These are phyloP conservation scores for Brachirus orientalis DNA, from an alignment of 2,113 vertebrate species.

Conservation along the genomic window DNA sequence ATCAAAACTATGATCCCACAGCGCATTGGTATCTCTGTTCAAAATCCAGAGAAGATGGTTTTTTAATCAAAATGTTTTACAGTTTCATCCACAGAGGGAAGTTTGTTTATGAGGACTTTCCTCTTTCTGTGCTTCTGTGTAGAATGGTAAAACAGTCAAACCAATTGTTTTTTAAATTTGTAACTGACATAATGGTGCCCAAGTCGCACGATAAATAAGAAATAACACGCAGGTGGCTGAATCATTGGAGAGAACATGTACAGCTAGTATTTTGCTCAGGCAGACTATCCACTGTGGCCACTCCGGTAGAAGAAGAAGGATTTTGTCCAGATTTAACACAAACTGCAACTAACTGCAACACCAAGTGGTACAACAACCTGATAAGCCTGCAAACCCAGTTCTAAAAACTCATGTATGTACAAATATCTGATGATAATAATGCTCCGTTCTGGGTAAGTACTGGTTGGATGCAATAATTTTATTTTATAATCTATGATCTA, in stretches of 20 bases:
- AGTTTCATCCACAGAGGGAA: constrained; percentile 29
- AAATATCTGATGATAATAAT: too few species aligned
- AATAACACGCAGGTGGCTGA: constrained; percentile 12
- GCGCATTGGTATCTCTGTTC: not conserved
- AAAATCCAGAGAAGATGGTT: too few species aligned
- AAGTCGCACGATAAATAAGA: constrained; percentile 19
- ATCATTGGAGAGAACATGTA: constrained; percentile 36
- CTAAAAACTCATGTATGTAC: too few species aligned
- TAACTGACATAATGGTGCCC: constrained; percentile 21
- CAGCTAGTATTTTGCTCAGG: constrained; percentile 14
- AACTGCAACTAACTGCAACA: too few species aligned
- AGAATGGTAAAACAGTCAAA: constrained; percentile 36
- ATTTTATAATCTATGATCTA: not conserved
- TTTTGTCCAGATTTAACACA: too few species aligned
- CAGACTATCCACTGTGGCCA: too few species aligned
- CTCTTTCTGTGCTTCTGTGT: not conserved
- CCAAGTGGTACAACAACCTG: not conserved
- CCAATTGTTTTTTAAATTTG: constrained; percentile 6
- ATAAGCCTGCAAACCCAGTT: too few species aligned
- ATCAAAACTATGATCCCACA: constrained; percentile 23
- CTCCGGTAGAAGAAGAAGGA: too few species aligned
- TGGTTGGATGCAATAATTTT: too few species aligned
- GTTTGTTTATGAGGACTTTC: constrained; percentile 5
- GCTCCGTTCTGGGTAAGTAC: too few species aligned
- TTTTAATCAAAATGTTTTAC: constrained; percentile 37